Evolutionary conservation across 1,140 invertebrate genomes (phyloP).

Genomic region (Epicauta chinensis): DNA sequence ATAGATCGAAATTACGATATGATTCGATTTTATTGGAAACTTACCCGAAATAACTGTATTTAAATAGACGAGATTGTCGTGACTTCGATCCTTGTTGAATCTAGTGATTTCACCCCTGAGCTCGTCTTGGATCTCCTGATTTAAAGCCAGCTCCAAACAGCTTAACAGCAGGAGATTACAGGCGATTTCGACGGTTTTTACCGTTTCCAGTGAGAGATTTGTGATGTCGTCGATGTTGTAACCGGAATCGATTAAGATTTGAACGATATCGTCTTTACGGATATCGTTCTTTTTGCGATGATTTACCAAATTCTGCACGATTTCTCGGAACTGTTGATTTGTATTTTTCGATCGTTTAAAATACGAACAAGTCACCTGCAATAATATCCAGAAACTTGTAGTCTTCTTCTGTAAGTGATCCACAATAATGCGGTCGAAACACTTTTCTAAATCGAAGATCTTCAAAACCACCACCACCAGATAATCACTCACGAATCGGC

Average conservation of each 20-base stretch:
- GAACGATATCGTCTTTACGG: conserved; percentile 5
- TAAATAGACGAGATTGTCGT: conserved; percentile 20
- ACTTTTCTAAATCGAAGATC: neutral
- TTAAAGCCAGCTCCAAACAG: conserved; percentile 21
- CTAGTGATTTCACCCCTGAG: conserved; percentile 23
- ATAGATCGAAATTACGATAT: neutral
- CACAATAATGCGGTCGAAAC: neutral
- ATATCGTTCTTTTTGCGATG: conserved; percentile 21
- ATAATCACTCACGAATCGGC: neutral
- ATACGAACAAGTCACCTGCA: conserved; percentile 6
- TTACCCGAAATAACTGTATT: conserved; percentile 26
- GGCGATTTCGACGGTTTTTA: neutral
- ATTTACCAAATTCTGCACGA: conserved; percentile 4
- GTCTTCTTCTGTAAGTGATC: neutral
- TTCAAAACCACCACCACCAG: neutral
- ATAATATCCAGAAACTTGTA: conserved; percentile 9
- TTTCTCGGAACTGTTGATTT: neutral
- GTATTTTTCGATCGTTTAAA: conserved; percentile 8
- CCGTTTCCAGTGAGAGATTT: neutral
- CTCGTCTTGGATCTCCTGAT: conserved; percentile 24
- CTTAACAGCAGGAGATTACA: conserved; percentile 3
- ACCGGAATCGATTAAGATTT: conserved; percentile 14
- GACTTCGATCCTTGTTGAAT: conserved; percentile 20
- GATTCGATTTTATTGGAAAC: conserved; percentile 1
- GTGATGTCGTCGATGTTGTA: conserved; percentile 1